Evolutionary conservation across 2,797 vertebrate species (phyloP), one percentile per base, ranked within the genome.

Genomic region (Vireo griseus): DNA sequence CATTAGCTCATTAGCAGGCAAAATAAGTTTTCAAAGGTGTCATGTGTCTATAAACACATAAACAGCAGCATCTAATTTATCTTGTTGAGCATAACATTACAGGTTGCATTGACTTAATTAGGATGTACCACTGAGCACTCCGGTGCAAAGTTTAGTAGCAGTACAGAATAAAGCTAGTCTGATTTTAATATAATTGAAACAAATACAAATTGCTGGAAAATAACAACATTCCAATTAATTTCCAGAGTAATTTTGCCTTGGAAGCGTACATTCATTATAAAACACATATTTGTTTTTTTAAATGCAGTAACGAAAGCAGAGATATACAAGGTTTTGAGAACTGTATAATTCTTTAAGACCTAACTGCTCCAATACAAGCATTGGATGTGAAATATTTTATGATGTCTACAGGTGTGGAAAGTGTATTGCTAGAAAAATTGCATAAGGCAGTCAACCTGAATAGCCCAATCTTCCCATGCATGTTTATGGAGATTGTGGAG

Each of bases 1-100:
- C 68, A 90, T 97, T 97, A 96, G 66, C 58, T 87, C 58, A 94
- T 93, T 71, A 93, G 25, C 47, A 97, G 81, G 86, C 88, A 81
- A 96, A 80, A 55, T 86, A 95, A 95, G 39, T 96, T 97, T 90
- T 92, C 69, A 93, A 87, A 84, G 45, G 39, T 57, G 95, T 97
- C 91, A 87, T 86, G 78, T 92, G 66, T 96, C 81, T 90, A n/a
- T 92, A 94, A 40, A 96, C 97, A 69, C 18, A 79, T n/a, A 88
- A 85, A 74, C 29, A 52, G 22, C 59, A n/a, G 48, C 68, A 96
- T 66, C 47, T 96, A 94, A 95, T 96, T 97, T 97, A 88, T 79
- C 54, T 94, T 91, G 71, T 83, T 94, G 81, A 65, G 71, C 95
- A 92, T 55, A 86, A 17, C 78, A 66, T 94, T 93, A 95, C 75